Base-by-base conservation (phyloP, 2,113 vertebrate species). In the Rattus rattus region DNA sequence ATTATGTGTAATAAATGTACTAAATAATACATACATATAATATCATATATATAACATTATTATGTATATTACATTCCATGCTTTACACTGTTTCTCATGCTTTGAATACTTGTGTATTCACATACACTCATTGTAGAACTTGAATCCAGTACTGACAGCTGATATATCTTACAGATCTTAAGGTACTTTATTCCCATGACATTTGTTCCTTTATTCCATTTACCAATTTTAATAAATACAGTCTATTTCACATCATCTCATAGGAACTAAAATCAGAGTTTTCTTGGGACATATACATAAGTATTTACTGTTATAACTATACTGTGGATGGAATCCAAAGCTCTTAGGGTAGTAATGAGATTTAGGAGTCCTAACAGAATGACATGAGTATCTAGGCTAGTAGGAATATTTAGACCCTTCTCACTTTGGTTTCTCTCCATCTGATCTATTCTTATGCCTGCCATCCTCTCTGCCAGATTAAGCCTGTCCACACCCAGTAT, bases 311-410 rank as follows among this genome's bases (percentile, higher is more conserved):
- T 0, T 56, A 89, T 33, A 88, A 91, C 56, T 56, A 56, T 26
- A 28, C 70, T 70, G 6, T 85, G 2, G 6, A n/a, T n/a, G 14
- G 0, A 79, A 1, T 36, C 36, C 36, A 56, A 7, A 67, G 30
- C 0, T 69, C 49, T 87, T 75, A 0, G 54, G 33, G 39, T 70
- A 22, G 7, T 3, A 59, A 5, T 33, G 11, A 7, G 13, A 70
- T 39, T 26, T 24, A 43, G 28, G 17, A 80, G 47, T 79, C 14
- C 10, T 52, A 69, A 1, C 22, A 90, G 43, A 0, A 56, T 36
- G 14, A 73, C 61, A 16, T 30, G 2, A 77, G 30, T 67, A 61
- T 36, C 16, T 9, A 52, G 10, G 49, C 36, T 77, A 1, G 24
- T 39, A 7, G 65, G 28, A 67, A 30, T 67, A 30, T 13, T 67